Evolutionary conservation across 2,797 vertebrate species (phyloP), one percentile per base, ranked within the genome.

Genomic region (Gymnothorax reevesii): DNA sequence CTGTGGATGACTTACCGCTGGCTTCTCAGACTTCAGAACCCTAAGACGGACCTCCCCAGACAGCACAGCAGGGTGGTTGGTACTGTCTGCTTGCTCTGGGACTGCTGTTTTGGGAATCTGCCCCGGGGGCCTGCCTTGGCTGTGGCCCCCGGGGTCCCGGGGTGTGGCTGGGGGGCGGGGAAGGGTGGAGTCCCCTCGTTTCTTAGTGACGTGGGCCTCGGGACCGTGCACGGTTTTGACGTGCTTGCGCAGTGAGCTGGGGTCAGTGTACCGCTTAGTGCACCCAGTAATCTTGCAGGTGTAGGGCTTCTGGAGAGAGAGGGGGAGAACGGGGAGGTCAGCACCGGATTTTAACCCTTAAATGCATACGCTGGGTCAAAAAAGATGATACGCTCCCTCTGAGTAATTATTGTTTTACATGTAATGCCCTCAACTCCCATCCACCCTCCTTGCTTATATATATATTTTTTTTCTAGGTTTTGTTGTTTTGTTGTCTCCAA

Each of bases 191-290:
- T 95, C 91, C 82, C 98, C 97, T 73, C 98, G 98, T 89, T 97
- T 98, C 94, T 98, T 99, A 0, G 98, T 99, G 93, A 99, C 96
- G 0, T 99, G 98, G 0, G 98, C 98, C 0, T 99, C 98, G 0
- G 98, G 98, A 3, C 98, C 98, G 0, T 99, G 98, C 27, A 99
- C 98, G 0, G 98, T 99, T 93, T 99, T 99, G 79, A 99, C 98
- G 0, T 99, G 98, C 87, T 99, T 99, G 90, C 98, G 95, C 88
- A 99, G 97, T 0, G 91, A 97, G 83, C 97, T 97, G 33, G 97
- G 97, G 90, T 97, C 97, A 0, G 97, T 97, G 94, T 97, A 97
- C 25, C 97, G 89, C 93, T 97, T 97, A 0, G 96, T 97, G 91
- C 97, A 97, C 86, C 97, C 97, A 0, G 98, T 97, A 89, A 99